These are phyloP conservation scores for Caranx melampygus DNA, from an alignment of 2,113 vertebrate genomes.

Conservation along the genomic window DNA sequence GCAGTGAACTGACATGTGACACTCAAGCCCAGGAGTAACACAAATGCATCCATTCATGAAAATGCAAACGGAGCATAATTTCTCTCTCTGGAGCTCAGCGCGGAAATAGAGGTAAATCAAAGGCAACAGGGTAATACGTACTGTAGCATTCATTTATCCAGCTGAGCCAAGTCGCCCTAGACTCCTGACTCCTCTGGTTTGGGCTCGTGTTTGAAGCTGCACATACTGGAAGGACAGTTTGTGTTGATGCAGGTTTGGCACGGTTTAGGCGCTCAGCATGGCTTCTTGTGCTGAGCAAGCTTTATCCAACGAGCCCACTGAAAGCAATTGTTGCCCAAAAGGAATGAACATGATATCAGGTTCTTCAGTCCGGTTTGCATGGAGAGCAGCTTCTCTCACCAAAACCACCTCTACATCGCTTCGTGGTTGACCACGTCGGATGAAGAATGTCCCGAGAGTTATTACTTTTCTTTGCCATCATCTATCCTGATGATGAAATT, in stretches of 20 bases:
- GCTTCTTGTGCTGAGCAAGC: constrained; percentile 46
- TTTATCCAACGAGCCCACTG: constrained; percentile 24
- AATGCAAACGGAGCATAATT: neutral
- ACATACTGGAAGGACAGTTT: constrained; percentile 25
- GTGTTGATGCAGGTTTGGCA: constrained; percentile 47
- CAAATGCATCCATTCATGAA: constrained; percentile 56
- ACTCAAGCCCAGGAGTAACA: constrained; percentile 7
- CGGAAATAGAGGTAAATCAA: constrained; percentile 36
- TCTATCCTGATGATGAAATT: constrained; percentile 23
- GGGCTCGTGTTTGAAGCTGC: constrained; percentile 16
- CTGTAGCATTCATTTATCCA: constrained; percentile 10
- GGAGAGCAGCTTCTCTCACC: constrained; percentile 8
- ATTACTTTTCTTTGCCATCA: constrained; percentile 13
- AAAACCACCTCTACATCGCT: constrained; percentile 11
- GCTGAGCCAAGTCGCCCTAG: constrained; percentile 46
- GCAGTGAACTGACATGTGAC: constrained; percentile 19
- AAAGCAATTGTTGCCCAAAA: constrained; percentile 14
- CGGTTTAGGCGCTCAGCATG: neutral
- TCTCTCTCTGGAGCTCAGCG: constrained; percentile 8
- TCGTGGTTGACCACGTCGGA: constrained; percentile 34
- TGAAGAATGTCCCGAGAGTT: constrained; percentile 21
- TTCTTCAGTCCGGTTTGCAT: neutral
- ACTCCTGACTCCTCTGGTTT: constrained; percentile 63
- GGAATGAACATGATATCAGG: constrained; percentile 24
- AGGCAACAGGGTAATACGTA: constrained; percentile 24